These are phyloP conservation scores for Corythaeola cristata DNA, from an alignment of 2,113 vertebrate genomes.

Conservation along the genomic window DNA sequence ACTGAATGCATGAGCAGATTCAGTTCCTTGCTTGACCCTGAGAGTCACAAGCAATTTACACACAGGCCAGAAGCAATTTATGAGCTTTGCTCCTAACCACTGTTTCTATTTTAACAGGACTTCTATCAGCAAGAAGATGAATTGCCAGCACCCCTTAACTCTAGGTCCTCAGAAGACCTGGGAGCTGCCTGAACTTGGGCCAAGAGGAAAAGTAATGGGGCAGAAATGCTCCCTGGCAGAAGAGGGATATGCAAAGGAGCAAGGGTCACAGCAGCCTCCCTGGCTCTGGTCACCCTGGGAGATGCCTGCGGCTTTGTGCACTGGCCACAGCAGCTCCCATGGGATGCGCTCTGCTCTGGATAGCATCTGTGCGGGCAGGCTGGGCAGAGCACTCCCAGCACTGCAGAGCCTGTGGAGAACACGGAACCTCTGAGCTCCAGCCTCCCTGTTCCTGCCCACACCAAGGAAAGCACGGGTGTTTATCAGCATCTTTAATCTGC, in stretches of 20 bases:
- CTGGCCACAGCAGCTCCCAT: not conserved
- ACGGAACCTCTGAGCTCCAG: not conserved
- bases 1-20: not conserved
- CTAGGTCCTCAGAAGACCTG: not conserved
- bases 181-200: not conserved
- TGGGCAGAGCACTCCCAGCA: not conserved
- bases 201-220: not conserved
- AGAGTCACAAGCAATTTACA: not conserved
- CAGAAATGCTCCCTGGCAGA: not conserved
- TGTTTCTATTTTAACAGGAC: not conserved
- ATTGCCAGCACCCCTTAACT: not conserved
- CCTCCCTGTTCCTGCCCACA: not conserved
- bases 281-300: not conserved
- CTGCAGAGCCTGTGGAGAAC: not conserved
- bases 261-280: not conserved
- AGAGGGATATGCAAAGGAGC: not conserved
- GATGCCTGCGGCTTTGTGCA: not conserved
- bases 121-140: not conserved
- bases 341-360: not conserved
- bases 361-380: not conserved
- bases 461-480: not conserved
- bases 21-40: not conserved
- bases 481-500: not conserved
- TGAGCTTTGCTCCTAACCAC: not conserved
- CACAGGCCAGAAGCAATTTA: not conserved